Base-by-base conservation (phyloP, 2,113 vertebrate genomes). In the Pandion haliaetus region DNA sequence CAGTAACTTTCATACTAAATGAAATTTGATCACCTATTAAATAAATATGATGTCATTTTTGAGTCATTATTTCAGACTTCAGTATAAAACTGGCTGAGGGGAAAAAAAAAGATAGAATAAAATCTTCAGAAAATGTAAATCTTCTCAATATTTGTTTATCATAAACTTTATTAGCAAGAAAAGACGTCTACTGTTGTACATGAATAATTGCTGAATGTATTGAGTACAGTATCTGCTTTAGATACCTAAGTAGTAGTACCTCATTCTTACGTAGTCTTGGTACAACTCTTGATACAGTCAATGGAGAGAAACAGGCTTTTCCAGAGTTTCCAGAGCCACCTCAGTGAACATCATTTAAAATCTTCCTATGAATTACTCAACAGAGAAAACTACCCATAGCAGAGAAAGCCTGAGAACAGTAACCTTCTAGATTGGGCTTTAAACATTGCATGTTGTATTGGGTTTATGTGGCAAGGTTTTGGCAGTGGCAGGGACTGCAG, bases 81-180 rank as follows among this genome's bases (percentile, higher is more conserved):
- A 58, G 7, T 44, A 34, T 44, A 38, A 80, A 82, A 65, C 3
- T 12, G 0, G 0, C 5, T 32, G 20, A 47, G 8, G 5, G 6
- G 1, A 2, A 5, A 23, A n/a, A 25, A 12, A 23, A 7, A 36
- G 4, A 5, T 57, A 24, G 13, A 66, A 20, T 28, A 61, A 91
- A 72, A 69, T 12, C 17, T n/a, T 11, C 9, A 36, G 16, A 63
- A 83, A 38, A 12, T 21, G 3, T 5, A 49, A 69, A 78, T 58
- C 12, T 32, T 63, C 8, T 12, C 32, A 52, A 6, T 65, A 40
- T 36, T 72, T 83, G 5, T 59, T 58, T 59, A 47, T 36, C 5
- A 9, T 47, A 49, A 55, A 2, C 0, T 82, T 84, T 65, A 52
- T 44, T 38, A 78, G 13, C 14, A 59, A 81, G 49, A 69, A 45